Evolutionary conservation across 1,140 invertebrate species (phyloP).

Genomic region (Ctenoplectra terminalis): DNA sequence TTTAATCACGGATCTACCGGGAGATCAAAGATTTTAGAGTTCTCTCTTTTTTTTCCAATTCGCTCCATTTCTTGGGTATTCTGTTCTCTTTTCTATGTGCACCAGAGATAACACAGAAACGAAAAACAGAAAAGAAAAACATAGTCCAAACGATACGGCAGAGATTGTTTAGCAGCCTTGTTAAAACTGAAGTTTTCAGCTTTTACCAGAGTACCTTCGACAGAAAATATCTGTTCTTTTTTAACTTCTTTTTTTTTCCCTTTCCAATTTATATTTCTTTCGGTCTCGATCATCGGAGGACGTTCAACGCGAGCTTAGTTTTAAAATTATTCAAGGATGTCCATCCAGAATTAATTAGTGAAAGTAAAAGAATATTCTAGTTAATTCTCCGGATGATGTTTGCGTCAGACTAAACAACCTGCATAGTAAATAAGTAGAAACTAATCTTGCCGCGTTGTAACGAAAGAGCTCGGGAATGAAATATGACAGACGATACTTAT

Average conservation of each 20-base stretch:
- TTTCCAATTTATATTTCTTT: not conserved
- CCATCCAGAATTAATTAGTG: slow-evolving; percentile 9
- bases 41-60: not conserved
- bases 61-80: too few relatives aligned
- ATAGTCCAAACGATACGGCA: not conserved
- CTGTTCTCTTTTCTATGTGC: not conserved
- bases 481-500: too few relatives aligned
- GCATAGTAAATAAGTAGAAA: slow-evolving; percentile 30
- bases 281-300: not conserved
- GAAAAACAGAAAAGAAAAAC: not conserved
- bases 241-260: too few relatives aligned
- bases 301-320: not conserved
- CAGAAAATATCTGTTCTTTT: not conserved
- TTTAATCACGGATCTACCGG: not conserved
- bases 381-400: slow-evolving; percentile 2
- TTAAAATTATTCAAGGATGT: not conserved
- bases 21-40: not conserved
- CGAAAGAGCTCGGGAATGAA: not conserved
- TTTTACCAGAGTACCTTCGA: not conserved
- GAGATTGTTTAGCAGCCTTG: not conserved
- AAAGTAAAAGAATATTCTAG: not conserved
- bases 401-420: slow-evolving; percentile 1
- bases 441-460: not conserved
- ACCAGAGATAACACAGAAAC: not conserved
- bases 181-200: not conserved